These are phyloP conservation scores for Schizaphis graminum DNA, from an alignment of 2,888 invertebrate species.

Conservation along the genomic window DNA sequence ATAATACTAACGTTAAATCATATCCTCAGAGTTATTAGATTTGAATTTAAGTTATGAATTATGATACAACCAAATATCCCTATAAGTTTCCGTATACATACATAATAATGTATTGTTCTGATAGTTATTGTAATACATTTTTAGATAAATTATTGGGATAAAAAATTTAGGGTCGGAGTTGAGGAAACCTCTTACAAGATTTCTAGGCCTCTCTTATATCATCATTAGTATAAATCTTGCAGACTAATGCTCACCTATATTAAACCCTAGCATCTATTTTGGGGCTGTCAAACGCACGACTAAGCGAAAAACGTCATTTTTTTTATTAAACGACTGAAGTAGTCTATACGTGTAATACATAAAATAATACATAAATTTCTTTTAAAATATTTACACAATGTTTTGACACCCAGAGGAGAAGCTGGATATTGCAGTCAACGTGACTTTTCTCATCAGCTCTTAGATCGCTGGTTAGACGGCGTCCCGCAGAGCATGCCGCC, in stretches of 20 bases:
- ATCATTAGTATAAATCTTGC: neutral
- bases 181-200: neutral
- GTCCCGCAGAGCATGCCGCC: constrained; percentile 16
- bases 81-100: neutral
- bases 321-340: neutral
- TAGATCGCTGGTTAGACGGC: neutral
- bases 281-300: neutral
- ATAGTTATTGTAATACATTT: neutral
- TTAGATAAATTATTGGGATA: neutral
- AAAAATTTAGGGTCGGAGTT: neutral
- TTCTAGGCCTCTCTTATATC: neutral
- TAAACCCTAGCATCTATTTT: neutral
- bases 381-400: neutral
- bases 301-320: neutral
- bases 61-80: neutral
- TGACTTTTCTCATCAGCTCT: neutral
- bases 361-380: neutral
- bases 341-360: neutral
- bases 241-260: neutral
- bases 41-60: neutral
- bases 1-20: neutral
- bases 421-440: neutral
- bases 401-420: neutral
- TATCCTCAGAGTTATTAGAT: neutral
- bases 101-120: neutral